Conservation (phyloP, 2,113 vertebrate genomes). For the Takifugu bimaculatus region DNA sequence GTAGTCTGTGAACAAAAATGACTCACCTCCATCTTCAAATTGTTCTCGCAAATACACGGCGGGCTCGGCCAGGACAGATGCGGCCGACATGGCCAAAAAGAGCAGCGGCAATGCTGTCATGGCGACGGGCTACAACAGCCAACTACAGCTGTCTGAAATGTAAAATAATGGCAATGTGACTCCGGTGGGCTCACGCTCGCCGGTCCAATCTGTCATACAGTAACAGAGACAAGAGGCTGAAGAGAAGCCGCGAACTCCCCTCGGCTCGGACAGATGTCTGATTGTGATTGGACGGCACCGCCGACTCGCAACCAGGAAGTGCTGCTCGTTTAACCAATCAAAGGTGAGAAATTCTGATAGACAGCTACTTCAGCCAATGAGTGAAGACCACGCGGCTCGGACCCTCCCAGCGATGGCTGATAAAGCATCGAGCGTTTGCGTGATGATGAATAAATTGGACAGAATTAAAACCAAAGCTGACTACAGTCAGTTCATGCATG, state of each 20-base stretch:
- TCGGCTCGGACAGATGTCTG: constrained; percentile 78
- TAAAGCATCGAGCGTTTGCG: constrained; percentile 4
- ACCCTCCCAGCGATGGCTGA: constrained; percentile 36
- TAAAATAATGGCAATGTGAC: too few relatives aligned
- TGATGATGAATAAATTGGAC: background rate
- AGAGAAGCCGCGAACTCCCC: constrained; percentile 52
- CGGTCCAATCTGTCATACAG: constrained; percentile 26
- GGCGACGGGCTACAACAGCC: constrained; percentile 5
- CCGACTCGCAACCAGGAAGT: constrained; percentile 37
- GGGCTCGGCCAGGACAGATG: constrained; percentile 65
- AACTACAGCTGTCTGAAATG: background rate
- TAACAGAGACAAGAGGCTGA: background rate
- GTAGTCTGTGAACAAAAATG: constrained; percentile 5
- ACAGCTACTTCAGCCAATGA: constrained; percentile 52
- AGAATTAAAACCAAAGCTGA: background rate
- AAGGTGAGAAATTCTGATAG: background rate
- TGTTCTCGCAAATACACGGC: constrained; percentile 78
- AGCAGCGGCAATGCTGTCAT: constrained; percentile 70
- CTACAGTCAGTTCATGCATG: background rate
- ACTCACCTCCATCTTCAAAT: constrained; percentile 83
- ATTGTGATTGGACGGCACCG: constrained; percentile 66
- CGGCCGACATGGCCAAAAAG: constrained; percentile 58
- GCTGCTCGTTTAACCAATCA: constrained; percentile 48
- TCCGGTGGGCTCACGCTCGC: background rate
- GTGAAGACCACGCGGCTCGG: constrained; percentile 64